Evolutionary conservation across 37 sponge, comb jelly and placozoan genomes (phyloP).

Genomic region (Diacarnus erythraeanus): DNA sequence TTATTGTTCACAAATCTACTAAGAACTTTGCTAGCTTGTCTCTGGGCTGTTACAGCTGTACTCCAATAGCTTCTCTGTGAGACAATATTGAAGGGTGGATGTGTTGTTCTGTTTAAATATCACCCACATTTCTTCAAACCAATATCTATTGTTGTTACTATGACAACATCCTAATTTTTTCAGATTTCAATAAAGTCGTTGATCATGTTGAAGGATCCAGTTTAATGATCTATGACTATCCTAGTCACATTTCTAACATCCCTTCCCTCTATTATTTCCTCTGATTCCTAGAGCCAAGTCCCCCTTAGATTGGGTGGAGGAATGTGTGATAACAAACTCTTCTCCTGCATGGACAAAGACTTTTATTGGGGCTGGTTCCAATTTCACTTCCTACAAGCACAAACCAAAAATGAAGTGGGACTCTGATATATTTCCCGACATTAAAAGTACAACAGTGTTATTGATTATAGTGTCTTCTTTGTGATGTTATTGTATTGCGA

Average conservation of each 20-base stretch:
- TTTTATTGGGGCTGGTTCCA: too few relatives aligned
- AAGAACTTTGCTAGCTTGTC: constrained; percentile 24
- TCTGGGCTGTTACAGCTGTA: constrained; percentile 57
- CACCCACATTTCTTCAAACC: neutral
- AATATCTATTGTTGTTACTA: neutral
- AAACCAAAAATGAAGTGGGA: constrained; percentile 96
- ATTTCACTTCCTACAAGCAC: constrained; percentile 92
- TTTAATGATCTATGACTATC: constrained; percentile 96
- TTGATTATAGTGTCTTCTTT: too few relatives aligned
- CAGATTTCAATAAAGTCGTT: too few relatives aligned
- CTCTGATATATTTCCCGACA: constrained; percentile 79
- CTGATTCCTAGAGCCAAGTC: constrained; percentile 86
- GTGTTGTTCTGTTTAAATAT: neutral
- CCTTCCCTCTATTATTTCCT: constrained; percentile 6
- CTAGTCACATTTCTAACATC: neutral
- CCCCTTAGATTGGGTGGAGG: constrained; percentile 86
- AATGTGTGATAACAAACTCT: constrained; percentile 45
- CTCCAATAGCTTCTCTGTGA: neutral
- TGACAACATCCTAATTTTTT: neutral
- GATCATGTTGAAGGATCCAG: constrained; percentile 87
- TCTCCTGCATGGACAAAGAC: constrained; percentile 55
- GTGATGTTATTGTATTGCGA: too few relatives aligned
- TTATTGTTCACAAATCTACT: constrained; percentile 15
- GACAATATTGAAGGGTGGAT: neutral
- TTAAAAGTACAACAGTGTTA: constrained; percentile 52